Conservation (phyloP, 2,113 vertebrate genomes). For the Protobothrops mucrosquamatus region DNA sequence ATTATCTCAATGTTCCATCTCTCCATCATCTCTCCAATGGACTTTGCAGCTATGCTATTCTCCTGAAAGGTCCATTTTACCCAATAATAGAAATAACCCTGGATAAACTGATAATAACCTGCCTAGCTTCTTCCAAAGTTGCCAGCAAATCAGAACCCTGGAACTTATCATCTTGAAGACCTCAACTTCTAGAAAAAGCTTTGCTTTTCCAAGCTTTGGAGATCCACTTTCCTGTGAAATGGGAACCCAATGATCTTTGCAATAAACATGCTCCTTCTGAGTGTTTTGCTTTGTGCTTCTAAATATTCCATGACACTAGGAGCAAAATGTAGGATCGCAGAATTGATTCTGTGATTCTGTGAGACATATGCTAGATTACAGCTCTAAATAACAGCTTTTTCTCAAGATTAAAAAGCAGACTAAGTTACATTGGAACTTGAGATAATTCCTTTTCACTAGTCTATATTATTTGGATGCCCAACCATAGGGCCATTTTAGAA, state of each 20-base stretch:
- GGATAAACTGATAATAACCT: not conserved
- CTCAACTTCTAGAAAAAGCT: not conserved
- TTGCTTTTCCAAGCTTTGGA: not conserved
- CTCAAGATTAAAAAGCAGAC: not conserved
- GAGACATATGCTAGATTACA: not conserved
- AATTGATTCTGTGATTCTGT: too few species aligned
- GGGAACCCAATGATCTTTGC: not conserved
- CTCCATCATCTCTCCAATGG: not conserved
- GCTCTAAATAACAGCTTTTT: rapidly evolving
- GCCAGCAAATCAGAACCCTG: too few species aligned
- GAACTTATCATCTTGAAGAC: too few species aligned
- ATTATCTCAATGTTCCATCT: not conserved
- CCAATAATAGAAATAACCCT: not conserved
- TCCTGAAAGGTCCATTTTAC: not conserved
- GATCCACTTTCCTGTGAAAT: not conserved
- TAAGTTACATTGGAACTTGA: not conserved
- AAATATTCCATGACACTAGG: not conserved
- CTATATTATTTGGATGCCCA: not conserved
- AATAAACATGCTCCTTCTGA: not conserved
- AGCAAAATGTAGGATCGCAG: not conserved
- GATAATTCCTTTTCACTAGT: not conserved
- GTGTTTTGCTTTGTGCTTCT: not conserved
- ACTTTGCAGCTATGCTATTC: not conserved
- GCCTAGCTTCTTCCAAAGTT: not conserved
- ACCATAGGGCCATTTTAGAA: not conserved